These are phyloP conservation scores for Sylvilagus bachmani DNA, from an alignment of 2,113 vertebrate species.

Conservation along the genomic window DNA sequence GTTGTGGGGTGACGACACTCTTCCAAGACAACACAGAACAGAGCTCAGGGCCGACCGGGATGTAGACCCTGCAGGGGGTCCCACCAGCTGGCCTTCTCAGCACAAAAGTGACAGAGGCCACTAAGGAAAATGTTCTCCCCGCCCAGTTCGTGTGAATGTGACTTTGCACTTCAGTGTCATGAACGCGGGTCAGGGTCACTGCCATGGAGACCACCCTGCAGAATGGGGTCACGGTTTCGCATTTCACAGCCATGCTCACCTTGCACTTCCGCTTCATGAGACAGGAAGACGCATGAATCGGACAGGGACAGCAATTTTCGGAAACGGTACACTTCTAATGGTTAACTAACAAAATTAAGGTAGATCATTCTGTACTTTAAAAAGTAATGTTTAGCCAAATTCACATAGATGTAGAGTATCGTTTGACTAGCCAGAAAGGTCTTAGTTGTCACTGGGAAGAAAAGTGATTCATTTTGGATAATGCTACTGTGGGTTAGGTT, in stretches of 20 bases:
- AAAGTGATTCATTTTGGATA: background rate
- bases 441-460: background rate
- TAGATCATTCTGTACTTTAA: background rate
- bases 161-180: background rate
- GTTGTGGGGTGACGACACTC: accelerated
- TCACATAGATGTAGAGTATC: background rate
- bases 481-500: accelerated
- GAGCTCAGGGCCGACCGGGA: accelerated
- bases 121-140: background rate
- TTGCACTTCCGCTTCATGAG: accelerated
- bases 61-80: accelerated
- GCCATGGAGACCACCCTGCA: background rate
- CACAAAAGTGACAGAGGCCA: background rate
- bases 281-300: no score
- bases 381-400: background rate
- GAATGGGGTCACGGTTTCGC: background rate
- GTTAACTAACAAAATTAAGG: background rate
- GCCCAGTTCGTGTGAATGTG: no score
- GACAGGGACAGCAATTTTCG: background rate
- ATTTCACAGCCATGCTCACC: background rate
- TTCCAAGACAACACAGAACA: accelerated
- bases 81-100: background rate
- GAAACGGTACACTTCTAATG: background rate
- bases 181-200: no score
- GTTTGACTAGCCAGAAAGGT: background rate